Conservation (phyloP, 2,797 vertebrate genomes). For the Anniella stebbinsi region DNA sequence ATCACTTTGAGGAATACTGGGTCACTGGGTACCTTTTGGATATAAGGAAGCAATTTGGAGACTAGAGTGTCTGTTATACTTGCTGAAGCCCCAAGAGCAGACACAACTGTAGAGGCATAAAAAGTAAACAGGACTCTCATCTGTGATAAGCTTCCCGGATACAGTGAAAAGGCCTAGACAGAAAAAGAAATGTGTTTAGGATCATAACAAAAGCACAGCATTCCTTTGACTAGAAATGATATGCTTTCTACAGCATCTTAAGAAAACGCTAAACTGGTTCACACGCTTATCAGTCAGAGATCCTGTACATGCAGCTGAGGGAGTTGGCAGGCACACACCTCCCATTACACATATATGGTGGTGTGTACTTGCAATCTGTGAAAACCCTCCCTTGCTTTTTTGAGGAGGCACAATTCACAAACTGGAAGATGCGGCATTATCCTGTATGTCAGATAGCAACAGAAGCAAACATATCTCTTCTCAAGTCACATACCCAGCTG, state of each 20-base stretch:
- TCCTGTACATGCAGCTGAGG: not conserved
- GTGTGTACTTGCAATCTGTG: not conserved
- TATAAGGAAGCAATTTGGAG: conserved; percentile 91
- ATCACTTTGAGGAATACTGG: conserved; percentile 8
- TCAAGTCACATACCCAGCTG: not conserved
- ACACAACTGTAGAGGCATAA: conserved; percentile 90
- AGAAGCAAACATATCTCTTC: not conserved
- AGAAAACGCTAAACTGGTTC: not conserved
- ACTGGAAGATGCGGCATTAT: not conserved
- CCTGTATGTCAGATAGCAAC: not conserved
- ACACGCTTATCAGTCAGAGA: too few species aligned
- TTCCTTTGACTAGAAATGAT: not conserved
- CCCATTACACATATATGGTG: not conserved
- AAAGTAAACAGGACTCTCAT: conserved; percentile 93
- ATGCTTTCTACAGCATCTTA: not conserved
- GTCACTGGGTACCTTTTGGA: conserved; percentile 86
- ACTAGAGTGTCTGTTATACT: conserved; percentile 84
- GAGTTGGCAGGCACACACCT: not conserved
- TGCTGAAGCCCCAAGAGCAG: conserved; percentile 84
- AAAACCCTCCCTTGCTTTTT: not conserved
- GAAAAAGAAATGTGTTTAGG: conserved; percentile 6
- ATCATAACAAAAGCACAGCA: not conserved
- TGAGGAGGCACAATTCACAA: not conserved
- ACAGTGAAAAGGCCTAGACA: conserved; percentile 84
- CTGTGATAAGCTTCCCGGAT: conserved; percentile 80